A percentile compares a stretch with the other conserved stretches of the same genome.
Evolutionary conservation across 2,888 invertebrate genomes (phyloP).

Genomic region (Carpatolechia fugitivella): DNA sequence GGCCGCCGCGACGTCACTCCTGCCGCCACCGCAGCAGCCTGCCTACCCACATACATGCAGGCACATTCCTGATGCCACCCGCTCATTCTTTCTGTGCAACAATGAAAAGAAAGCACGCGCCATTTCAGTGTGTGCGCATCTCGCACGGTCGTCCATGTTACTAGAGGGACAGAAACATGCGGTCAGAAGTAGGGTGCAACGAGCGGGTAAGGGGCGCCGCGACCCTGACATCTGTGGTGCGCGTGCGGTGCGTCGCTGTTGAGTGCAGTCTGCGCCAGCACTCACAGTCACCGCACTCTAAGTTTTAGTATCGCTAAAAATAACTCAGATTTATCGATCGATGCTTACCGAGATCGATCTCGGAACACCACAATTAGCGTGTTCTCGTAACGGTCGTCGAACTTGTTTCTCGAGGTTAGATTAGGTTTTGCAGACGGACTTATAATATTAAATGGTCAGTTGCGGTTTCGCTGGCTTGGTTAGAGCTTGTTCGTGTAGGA

Average conservation of each 20-base stretch:
- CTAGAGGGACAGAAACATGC: constrained; percentile 22
- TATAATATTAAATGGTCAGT: constrained; percentile 6
- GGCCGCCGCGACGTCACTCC: constrained; percentile 60
- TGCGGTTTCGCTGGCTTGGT: constrained; percentile 11
- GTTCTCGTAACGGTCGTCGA: constrained; percentile 7
- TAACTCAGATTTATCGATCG: constrained; percentile 52
- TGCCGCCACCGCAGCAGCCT: constrained; percentile 24
- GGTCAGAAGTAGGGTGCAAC: constrained; percentile 36
- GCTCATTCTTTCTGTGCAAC: constrained; percentile 39
- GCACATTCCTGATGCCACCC: constrained; percentile 51
- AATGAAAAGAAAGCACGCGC: constrained; percentile 44
- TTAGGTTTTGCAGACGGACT: constrained; percentile 7
- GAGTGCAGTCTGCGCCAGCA: constrained; percentile 43
- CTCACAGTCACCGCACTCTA: constrained; percentile 67
- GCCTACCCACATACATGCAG: constrained; percentile 35
- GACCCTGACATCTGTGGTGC: constrained; percentile 59
- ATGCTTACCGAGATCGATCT: constrained; percentile 15
- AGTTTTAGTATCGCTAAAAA: constrained; percentile 60
- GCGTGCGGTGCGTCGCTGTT: constrained; percentile 29
- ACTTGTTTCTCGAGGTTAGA: constrained; percentile 3
- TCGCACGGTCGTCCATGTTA: constrained; percentile 11
- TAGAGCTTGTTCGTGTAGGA: constrained; percentile 7
- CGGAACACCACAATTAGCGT: constrained; percentile 12
- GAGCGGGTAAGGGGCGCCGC: constrained; percentile 34
- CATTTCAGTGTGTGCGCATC: constrained; percentile 30